Conservation (phyloP, 1,140 invertebrate species). For the Aphaenogaster floridana region DNA sequence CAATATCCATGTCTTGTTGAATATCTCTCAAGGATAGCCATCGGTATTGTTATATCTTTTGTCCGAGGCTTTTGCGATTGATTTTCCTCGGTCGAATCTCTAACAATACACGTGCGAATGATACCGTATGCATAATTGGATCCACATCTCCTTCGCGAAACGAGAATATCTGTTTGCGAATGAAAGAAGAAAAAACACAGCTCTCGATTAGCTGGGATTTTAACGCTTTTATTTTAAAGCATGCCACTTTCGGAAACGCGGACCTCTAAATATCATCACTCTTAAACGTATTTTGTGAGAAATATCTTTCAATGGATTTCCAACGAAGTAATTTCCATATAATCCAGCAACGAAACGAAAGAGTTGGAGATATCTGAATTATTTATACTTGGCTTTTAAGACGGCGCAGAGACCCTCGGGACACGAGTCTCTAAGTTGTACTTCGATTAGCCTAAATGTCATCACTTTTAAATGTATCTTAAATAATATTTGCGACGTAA, state of each 20-base stretch:
- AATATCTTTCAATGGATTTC: slow-evolving; percentile 15
- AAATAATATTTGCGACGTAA: neutral
- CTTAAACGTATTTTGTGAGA: neutral
- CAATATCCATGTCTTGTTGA: slow-evolving; percentile 23
- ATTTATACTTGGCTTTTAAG: slow-evolving; percentile 19
- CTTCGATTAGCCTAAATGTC: neutral
- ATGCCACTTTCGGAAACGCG: neutral
- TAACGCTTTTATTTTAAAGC: neutral
- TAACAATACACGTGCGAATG: neutral
- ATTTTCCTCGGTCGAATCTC: slow-evolving; percentile 12
- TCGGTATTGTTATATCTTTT: slow-evolving; percentile 10
- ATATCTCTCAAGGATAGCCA: neutral
- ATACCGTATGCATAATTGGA: slow-evolving; percentile 20
- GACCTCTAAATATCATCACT: neutral
- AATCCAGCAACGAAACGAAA: neutral
- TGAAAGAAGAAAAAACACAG: no score
- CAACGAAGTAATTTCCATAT: slow-evolving; percentile 16
- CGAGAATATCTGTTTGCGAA: neutral
- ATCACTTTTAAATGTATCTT: slow-evolving; percentile 7
- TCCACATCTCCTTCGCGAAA: neutral
- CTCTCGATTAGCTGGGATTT: neutral
- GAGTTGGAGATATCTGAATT: slow-evolving; percentile 20
- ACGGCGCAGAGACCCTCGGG: neutral
- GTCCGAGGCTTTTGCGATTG: neutral
- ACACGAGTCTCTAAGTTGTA: neutral